Evolutionary conservation across 2,113 vertebrate genomes (phyloP).

Genomic region (Prolemur simus): DNA sequence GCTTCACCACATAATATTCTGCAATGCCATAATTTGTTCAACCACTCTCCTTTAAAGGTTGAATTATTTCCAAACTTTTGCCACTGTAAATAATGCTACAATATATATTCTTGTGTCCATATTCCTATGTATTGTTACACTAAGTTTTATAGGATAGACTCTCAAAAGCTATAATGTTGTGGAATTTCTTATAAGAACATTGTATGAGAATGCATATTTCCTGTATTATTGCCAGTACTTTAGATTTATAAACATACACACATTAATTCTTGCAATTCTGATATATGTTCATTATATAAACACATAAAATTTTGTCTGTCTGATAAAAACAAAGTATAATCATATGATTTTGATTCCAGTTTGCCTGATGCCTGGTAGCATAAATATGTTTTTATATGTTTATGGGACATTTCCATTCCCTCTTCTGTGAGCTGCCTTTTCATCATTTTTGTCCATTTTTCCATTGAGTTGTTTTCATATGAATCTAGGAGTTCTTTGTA

Average conservation of each 20-base stretch:
- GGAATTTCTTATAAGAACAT: neutral
- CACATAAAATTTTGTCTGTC: neutral
- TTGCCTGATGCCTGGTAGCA: neutral
- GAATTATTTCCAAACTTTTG: neutral
- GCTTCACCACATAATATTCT: neutral
- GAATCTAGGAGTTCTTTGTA: neutral
- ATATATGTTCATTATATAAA: neutral
- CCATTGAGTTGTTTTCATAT: neutral
- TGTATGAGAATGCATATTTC: neutral
- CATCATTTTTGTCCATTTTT: conserved; percentile 7
- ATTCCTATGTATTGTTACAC: neutral
- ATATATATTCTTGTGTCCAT: neutral
- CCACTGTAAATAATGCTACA: neutral
- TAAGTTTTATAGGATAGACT: neutral
- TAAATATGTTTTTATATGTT: neutral
- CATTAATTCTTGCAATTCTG: neutral
- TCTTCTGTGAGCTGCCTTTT: neutral
- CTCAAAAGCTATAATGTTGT: neutral
- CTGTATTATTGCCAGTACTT: neutral
- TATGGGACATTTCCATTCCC: neutral
- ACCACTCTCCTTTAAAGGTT: neutral
- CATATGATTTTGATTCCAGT: neutral
- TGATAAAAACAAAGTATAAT: neutral
- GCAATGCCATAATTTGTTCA: neutral
- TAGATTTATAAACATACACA: neutral